phyloP scores from a whole-genome alignment of 37 sponge, comb jelly and placozoan genomes.

The Oscarella lobularis region DNA sequence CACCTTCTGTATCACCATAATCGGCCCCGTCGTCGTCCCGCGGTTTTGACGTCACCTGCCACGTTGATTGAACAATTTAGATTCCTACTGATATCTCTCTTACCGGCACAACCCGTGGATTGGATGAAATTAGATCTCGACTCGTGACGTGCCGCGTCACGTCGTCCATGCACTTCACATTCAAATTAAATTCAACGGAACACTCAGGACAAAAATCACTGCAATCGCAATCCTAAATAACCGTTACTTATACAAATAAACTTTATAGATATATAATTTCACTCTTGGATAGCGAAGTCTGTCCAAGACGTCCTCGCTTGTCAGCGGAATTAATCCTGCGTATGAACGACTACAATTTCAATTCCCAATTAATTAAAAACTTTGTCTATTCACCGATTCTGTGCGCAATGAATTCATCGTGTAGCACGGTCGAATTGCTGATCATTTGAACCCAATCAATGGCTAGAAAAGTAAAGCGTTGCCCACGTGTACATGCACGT shows the following conservation, averaged over 20 bases:
- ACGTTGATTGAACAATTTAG: background rate
- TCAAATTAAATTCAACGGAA: constrained; percentile 90
- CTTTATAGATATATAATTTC: too few relatives aligned
- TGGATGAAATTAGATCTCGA: constrained; percentile 69
- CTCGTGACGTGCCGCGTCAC: constrained; percentile 84
- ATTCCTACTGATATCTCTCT: constrained; percentile 10
- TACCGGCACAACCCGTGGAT: constrained; percentile 74
- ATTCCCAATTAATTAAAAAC: background rate
- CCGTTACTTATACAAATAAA: too few relatives aligned
- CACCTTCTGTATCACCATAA: constrained; percentile 70
- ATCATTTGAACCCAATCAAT: constrained; percentile 96
- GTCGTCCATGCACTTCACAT: constrained; percentile 87
- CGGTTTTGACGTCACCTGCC: constrained; percentile 45
- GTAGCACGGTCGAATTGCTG: constrained; percentile 89
- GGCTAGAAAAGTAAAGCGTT: constrained; percentile 48
- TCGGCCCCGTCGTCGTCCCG: constrained; percentile 47
- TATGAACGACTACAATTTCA: background rate
- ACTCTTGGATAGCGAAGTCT: constrained; percentile 71
- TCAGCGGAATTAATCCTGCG: constrained; percentile 82
- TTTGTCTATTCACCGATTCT: constrained; percentile 50
- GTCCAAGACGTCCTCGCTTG: constrained; percentile 92
- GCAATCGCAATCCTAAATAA: constrained; percentile 78
- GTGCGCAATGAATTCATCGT: constrained; percentile 97
- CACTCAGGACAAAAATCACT: constrained; percentile 83
- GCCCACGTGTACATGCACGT: background rate